Evolutionary conservation across 2,888 invertebrate genomes (phyloP).

Genomic region (Orchesellides sinensis): DNA sequence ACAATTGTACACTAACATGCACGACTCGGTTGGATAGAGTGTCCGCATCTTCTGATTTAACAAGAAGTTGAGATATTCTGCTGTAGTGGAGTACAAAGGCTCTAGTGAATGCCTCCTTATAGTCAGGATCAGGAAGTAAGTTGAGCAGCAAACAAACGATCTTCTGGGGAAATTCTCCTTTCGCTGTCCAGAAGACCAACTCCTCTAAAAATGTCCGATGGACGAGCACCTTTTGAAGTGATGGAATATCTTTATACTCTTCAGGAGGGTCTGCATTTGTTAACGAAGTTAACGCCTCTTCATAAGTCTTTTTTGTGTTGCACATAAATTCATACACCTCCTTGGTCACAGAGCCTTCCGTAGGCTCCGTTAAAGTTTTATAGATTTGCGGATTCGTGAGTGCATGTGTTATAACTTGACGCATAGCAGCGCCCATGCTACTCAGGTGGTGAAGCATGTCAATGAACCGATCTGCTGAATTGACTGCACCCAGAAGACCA

Average conservation of each 20-base stretch:
- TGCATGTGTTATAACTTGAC: conserved; percentile 93
- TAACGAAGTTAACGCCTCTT: conserved; percentile 88
- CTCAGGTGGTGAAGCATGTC: conserved; percentile 95
- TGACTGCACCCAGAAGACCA: conserved; percentile 82
- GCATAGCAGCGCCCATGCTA: conserved; percentile 98
- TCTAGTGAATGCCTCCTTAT: conserved; percentile 95
- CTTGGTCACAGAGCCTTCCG: conserved; percentile 79
- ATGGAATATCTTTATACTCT: conserved; percentile 88
- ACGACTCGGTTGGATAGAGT: conserved; percentile 96
- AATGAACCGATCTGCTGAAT: conserved; percentile 91
- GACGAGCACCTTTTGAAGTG: conserved; percentile 86
- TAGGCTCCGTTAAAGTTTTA: conserved; percentile 80
- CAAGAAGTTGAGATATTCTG: conserved; percentile 93
- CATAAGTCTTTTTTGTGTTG: conserved; percentile 86
- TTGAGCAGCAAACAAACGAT: conserved; percentile 95
- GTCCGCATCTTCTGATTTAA: conserved; percentile 90
- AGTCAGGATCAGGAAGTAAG: conserved; percentile 95
- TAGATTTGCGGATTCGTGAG: conserved; percentile 92
- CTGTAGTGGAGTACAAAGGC: conserved; percentile 98
- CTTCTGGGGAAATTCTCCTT: conserved; percentile 98
- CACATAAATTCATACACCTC: conserved; percentile 86
- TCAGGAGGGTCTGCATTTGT: conserved; percentile 86
- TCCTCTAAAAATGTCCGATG: conserved; percentile 95
- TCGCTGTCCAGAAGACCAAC: conserved; percentile 98
- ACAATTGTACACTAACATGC: conserved; percentile 97